Percentiles rank a stretch among this genome's conserved stretches.
Conservation (phyloP, 1,140 invertebrate species). For the Scylla paramamosain region DNA sequence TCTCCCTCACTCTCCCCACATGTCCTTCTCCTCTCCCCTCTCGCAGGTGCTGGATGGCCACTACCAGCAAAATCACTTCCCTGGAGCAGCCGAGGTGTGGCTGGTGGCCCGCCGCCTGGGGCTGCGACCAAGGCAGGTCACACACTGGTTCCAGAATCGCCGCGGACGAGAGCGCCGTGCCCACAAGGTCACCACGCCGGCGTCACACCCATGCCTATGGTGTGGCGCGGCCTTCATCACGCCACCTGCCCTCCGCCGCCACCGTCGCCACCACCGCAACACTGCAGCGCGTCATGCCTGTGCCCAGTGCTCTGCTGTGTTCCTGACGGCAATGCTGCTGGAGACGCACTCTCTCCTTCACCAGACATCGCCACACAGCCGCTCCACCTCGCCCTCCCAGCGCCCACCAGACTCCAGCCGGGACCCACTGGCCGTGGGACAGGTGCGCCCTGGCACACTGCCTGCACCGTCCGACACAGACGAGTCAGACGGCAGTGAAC, state of each 20-base stretch:
- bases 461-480: not conserved
- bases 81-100: conserved; percentile 47
- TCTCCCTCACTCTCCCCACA: not conserved
- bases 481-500: conserved; percentile 60
- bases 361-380: not conserved
- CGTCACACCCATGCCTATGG: conserved; percentile 27
- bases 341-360: conserved; percentile 60
- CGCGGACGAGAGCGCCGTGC: conserved; percentile 56
- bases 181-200: conserved; percentile 36
- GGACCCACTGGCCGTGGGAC: conserved; percentile 60
- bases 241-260: conserved; percentile 25
- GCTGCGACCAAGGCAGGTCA: conserved; percentile 60
- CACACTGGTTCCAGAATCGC: conserved; percentile 67
- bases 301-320: conserved; percentile 44
- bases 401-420: conserved; percentile 12
- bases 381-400: not conserved
- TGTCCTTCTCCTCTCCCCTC: not conserved
- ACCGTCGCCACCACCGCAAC: not conserved
- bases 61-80: conserved; percentile 66
- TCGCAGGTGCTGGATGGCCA: conserved; percentile 60
- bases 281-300: not conserved
- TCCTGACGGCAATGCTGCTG: conserved; percentile 33
- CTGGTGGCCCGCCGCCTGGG: conserved; percentile 57
- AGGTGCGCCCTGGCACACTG: not conserved
- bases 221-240: conserved; percentile 62